A percentile compares a stretch with the other conserved stretches of the same genome.
phyloP scores from a whole-genome alignment of 2,888 invertebrate genomes.

The Deilephila elpenor region DNA sequence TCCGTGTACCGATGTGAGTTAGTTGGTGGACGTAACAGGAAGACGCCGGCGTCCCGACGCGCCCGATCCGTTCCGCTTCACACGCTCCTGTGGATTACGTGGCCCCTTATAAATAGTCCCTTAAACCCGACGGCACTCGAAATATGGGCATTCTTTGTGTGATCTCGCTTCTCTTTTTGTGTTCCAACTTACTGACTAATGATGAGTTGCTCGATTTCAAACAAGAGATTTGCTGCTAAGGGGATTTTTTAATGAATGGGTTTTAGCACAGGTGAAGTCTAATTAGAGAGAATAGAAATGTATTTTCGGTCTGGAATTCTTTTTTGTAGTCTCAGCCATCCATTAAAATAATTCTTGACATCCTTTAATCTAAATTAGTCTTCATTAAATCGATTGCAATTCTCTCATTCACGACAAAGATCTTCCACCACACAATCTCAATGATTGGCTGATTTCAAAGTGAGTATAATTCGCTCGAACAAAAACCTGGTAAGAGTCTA shows the following conservation, averaged over 20 bases:
- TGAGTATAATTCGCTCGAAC: not conserved
- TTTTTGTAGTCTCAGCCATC: no score
- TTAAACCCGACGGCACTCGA: slow-evolving; percentile 53
- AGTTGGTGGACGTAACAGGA: not conserved
- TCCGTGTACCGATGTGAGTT: not conserved
- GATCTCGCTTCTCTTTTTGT: slow-evolving; percentile 7
- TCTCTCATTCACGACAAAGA: not conserved
- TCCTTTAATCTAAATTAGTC: not conserved
- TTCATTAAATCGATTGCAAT: not conserved
- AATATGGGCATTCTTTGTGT: slow-evolving; percentile 39
- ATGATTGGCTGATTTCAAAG: not conserved
- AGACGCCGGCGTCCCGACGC: slow-evolving; percentile 60
- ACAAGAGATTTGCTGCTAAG: not conserved
- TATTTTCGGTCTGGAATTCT: no score
- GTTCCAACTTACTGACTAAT: slow-evolving; percentile 17
- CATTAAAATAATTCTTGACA: not conserved
- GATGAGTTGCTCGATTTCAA: slow-evolving; percentile 14
- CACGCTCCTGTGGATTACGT: slow-evolving; percentile 48
- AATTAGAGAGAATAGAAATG: not conserved
- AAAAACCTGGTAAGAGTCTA: slow-evolving; percentile 3
- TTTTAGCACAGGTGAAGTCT: not conserved
- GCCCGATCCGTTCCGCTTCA: slow-evolving; percentile 65
- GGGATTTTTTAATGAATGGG: not conserved
- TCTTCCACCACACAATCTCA: not conserved
- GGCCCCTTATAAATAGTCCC: slow-evolving; percentile 56